phyloP scores from a whole-genome alignment of 2,113 vertebrate species.

The Gobiocypris rarus region DNA sequence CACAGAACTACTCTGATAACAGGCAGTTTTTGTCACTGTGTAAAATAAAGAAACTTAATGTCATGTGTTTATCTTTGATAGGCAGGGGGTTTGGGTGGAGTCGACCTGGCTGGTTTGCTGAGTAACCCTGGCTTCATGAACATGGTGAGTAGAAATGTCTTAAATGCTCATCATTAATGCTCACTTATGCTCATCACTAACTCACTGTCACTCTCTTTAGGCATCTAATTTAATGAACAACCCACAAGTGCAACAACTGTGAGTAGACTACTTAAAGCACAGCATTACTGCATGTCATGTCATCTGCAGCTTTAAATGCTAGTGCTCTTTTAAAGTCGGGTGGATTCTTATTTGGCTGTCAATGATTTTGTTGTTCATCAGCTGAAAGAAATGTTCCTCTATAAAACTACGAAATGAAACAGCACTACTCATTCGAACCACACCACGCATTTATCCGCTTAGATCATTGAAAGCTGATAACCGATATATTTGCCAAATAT shows the following conservation, averaged over 20 bases:
- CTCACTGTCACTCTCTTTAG: constrained; percentile 66
- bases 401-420: no score
- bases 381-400: no score
- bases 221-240: constrained; percentile 95
- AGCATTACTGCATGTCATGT: background rate
- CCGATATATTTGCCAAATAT: no score
- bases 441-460: no score
- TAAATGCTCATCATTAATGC: constrained; percentile 14
- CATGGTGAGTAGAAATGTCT: constrained; percentile 80
- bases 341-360: no score
- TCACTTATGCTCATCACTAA: background rate
- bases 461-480: no score
- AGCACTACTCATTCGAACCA: no score
- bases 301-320: background rate
- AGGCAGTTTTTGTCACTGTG: background rate
- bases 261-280: constrained; percentile 68
- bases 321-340: no score
- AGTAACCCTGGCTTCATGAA: constrained; percentile 96
- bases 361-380: no score
- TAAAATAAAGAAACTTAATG: background rate
- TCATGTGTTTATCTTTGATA: constrained; percentile 46
- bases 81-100: constrained; percentile 86
- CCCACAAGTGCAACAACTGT: constrained; percentile 95
- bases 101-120: constrained; percentile 90
- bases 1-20: background rate